Conservation (phyloP, 2,113 vertebrate species). For the Erythrolamprus reginae region DNA sequence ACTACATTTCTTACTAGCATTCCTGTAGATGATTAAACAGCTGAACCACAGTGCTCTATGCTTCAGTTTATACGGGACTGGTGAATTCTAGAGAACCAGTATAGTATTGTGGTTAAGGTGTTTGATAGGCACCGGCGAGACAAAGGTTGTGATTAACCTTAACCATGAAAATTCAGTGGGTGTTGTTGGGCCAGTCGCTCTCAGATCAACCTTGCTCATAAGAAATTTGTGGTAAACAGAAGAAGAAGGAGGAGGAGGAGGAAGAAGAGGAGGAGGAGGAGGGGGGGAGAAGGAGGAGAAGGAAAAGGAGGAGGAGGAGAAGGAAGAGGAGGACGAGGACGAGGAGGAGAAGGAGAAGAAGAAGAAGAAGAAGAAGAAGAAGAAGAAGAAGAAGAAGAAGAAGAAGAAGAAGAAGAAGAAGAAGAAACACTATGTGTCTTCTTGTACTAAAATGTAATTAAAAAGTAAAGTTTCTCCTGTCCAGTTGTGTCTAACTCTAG, state of each 20-base stretch:
- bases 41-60: background rate
- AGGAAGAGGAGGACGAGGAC: too few species aligned
- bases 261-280: too few species aligned
- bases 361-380: too few species aligned
- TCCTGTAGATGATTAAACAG: background rate
- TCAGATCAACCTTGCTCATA: background rate
- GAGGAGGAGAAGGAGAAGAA: too few species aligned
- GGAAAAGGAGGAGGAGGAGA: too few species aligned
- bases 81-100: background rate
- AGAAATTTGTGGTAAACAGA: background rate
- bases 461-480: background rate
- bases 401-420: too few species aligned
- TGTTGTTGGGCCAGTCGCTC: background rate
- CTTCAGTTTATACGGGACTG: background rate
- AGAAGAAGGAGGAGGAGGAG: background rate
- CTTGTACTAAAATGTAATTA: background rate
- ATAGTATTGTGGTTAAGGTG: background rate
- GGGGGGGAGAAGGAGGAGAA: too few species aligned
- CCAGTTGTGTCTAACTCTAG: background rate
- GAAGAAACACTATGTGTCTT: background rate
- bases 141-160: background rate
- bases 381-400: too few species aligned
- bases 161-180: background rate
- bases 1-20: background rate
- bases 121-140: background rate